Evolutionary conservation across 2,797 vertebrate genomes (phyloP).

Genomic region (Bradypodion ventrale): DNA sequence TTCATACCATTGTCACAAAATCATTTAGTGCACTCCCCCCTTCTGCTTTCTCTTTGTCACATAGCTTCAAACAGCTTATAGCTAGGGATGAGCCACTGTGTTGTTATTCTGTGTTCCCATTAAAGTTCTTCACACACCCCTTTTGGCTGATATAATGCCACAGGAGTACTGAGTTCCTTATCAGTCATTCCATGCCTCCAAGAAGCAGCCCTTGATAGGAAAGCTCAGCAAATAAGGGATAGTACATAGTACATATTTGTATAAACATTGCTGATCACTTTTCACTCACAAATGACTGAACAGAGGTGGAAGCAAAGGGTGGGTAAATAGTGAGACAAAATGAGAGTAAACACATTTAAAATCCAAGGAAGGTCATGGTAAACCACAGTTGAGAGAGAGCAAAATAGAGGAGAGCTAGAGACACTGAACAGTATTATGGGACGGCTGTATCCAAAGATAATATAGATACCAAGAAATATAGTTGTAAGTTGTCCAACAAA

Average conservation of each 20-base stretch:
- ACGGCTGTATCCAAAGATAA: background rate
- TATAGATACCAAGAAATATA: background rate
- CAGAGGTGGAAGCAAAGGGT: constrained; percentile 35
- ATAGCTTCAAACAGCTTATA: background rate
- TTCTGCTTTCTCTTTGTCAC: background rate
- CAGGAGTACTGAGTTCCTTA: constrained; percentile 2
- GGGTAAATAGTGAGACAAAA: constrained; percentile 36
- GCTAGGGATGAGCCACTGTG: background rate
- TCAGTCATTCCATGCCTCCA: background rate
- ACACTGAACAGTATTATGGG: background rate
- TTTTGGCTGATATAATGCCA: constrained; percentile 18
- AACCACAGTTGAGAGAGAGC: background rate
- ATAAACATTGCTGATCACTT: constrained; percentile 16
- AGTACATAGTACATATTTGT: constrained; percentile 25
- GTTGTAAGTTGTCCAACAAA: background rate
- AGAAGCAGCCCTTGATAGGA: constrained; percentile 17
- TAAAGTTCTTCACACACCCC: background rate
- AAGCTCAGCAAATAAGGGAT: constrained; percentile 37
- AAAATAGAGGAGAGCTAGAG: background rate
- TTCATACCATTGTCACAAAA: too few relatives aligned
- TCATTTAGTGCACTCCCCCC: background rate
- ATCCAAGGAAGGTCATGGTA: constrained; percentile 16
- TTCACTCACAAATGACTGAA: constrained; percentile 37
- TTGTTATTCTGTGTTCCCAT: background rate
- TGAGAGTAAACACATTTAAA: constrained; percentile 35